Percentiles rank a stretch among this genome's conserved stretches.
Conservation (phyloP, 2,797 vertebrate genomes). For the Leucoraja ocellata region DNA sequence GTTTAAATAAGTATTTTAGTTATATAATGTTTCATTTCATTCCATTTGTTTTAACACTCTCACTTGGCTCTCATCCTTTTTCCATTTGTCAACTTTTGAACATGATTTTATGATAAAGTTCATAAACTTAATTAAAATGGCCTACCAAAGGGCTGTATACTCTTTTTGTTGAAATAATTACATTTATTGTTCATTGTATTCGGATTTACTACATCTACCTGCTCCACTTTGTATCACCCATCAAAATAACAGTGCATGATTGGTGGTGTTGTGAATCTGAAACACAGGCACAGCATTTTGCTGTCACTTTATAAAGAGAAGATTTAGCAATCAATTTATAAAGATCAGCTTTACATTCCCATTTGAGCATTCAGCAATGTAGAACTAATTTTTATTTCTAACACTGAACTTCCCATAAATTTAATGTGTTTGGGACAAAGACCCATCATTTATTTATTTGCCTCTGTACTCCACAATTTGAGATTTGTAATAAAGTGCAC, state of each 20-base stretch:
- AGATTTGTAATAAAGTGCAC: no score
- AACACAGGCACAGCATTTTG: not conserved
- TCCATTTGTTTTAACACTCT: not conserved
- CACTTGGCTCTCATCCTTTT: no score
- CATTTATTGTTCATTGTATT: not conserved
- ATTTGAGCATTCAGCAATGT: not conserved
- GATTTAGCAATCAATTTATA: not conserved
- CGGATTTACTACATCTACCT: not conserved
- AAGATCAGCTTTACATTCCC: no score
- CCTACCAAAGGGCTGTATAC: not conserved
- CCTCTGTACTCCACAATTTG: no score
- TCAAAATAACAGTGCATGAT: not conserved
- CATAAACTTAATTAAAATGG: not conserved
- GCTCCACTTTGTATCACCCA: not conserved
- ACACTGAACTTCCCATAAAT: not conserved
- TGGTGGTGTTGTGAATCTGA: not conserved
- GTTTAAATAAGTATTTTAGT: not conserved
- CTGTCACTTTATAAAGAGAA: not conserved
- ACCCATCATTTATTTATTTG: no score
- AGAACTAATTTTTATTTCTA: not conserved
- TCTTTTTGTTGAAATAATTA: not conserved
- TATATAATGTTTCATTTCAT: not conserved
- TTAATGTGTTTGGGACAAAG: not conserved
- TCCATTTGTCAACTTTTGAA: not conserved
- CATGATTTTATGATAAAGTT: not conserved